Percentiles rank a stretch among this genome's conserved stretches.
phyloP scores from a whole-genome alignment of 2,797 vertebrate species.

The Rhodeus uyekii region DNA sequence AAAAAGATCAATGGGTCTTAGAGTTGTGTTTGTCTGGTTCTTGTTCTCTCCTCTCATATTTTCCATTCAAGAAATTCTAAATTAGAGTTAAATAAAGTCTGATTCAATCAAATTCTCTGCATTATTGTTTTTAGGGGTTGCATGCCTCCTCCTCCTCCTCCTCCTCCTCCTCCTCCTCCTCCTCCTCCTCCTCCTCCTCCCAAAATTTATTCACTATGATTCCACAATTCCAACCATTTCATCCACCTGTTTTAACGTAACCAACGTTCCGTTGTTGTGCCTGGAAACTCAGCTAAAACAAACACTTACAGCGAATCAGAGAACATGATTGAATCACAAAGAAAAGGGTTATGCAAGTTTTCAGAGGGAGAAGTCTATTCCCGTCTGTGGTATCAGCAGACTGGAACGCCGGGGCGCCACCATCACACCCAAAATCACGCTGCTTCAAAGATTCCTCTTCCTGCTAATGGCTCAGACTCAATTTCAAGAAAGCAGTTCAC shows the following conservation, averaged over 20 bases:
- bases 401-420: constrained; percentile 7
- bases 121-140: neutral
- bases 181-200: neutral
- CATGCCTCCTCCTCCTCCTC: neutral
- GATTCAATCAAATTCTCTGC: neutral
- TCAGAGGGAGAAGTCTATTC: constrained; percentile 41
- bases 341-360: constrained; percentile 24
- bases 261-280: constrained; percentile 22
- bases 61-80: neutral
- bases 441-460: neutral
- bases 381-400: constrained; percentile 41
- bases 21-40: neutral
- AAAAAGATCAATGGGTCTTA: neutral
- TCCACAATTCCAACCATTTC: neutral
- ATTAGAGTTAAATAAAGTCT: neutral
- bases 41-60: neutral
- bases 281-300: constrained; percentile 44
- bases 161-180: neutral
- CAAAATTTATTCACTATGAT: neutral
- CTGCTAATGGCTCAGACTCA: neutral
- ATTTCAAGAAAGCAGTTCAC: neutral
- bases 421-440: neutral
- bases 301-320: neutral
- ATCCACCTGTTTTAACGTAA: constrained; percentile 29
- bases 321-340: constrained; percentile 29